Percentiles rank a stretch among this genome's conserved stretches.
Conservation (phyloP, 2,888 invertebrate species). For the Aporophyla lueneburgensis region DNA sequence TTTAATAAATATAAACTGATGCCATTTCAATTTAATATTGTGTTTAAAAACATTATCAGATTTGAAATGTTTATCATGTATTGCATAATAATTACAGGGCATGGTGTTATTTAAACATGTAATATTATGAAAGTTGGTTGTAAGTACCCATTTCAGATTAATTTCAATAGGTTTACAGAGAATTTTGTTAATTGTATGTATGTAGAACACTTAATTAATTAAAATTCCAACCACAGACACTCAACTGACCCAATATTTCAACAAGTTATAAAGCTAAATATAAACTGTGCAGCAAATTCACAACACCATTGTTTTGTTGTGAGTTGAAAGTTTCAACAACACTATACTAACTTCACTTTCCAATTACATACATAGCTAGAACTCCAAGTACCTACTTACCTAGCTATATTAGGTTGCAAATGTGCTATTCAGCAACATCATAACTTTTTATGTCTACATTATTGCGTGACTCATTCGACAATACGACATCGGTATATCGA, state of each 20-base stretch:
- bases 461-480: constrained; percentile 62
- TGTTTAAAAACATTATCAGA: constrained; percentile 18
- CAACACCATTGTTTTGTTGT: constrained; percentile 27
- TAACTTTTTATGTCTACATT: constrained; percentile 49
- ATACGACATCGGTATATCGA: constrained; percentile 61
- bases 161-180: background rate
- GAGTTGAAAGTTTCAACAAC: constrained; percentile 36
- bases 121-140: constrained; percentile 5
- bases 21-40: constrained; percentile 14
- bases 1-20: constrained; percentile 16
- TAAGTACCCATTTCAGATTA: constrained; percentile 8
- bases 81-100: constrained; percentile 47
- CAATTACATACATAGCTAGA: constrained; percentile 44
- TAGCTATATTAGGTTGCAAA: constrained; percentile 45
- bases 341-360: constrained; percentile 48
- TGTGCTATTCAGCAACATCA: constrained; percentile 42
- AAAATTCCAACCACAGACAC: constrained; percentile 10
- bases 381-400: constrained; percentile 31
- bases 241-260: constrained; percentile 34
- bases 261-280: constrained; percentile 36
- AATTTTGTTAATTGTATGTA: background rate
- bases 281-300: constrained; percentile 34
- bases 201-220: constrained; percentile 1
- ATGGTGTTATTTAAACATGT: constrained; percentile 14
- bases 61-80: background rate